These are phyloP conservation scores for Cyclina sinensis DNA, from an alignment of 1,140 invertebrate species.

Conservation along the genomic window DNA sequence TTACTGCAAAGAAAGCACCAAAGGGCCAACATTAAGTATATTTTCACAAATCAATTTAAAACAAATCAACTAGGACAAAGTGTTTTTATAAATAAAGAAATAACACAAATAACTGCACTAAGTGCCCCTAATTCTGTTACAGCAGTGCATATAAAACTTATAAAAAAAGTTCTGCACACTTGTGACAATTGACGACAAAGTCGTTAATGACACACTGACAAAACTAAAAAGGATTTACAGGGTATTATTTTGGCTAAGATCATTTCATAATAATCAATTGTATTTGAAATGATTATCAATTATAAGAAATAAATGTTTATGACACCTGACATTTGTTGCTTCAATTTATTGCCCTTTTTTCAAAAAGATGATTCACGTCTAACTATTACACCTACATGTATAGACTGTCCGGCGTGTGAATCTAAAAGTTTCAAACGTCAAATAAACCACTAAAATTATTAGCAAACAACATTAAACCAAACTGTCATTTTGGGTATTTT, in stretches of 20 bases:
- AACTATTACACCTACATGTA: not conserved
- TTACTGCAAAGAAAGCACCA: too few relatives aligned
- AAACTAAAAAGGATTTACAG: not conserved
- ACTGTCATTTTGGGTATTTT: too few relatives aligned
- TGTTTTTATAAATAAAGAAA: too few relatives aligned
- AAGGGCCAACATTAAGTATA: too few relatives aligned
- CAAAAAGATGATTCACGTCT: not conserved
- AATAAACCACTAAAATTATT: too few relatives aligned
- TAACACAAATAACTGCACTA: too few relatives aligned
- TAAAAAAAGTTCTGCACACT: not conserved
- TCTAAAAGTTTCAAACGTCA: too few relatives aligned
- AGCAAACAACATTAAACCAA: too few relatives aligned
- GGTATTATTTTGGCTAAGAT: not conserved
- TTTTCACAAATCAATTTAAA: too few relatives aligned
- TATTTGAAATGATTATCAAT: conserved; percentile 13
- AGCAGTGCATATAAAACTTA: not conserved
- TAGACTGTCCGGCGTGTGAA: conserved; percentile 1
- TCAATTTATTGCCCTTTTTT: not conserved
- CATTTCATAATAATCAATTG: conserved; percentile 31
- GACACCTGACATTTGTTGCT: conserved; percentile 24
- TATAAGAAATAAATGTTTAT: not conserved
- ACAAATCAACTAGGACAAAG: too few relatives aligned
- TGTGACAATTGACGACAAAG: not conserved
- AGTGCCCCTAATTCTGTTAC: not conserved
- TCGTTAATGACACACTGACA: too few relatives aligned